Percentiles rank a stretch among this genome's conserved stretches.
These are phyloP conservation scores for Onychorhynchus coronatus DNA, from an alignment of 2,113 vertebrate species.

Conservation along the genomic window DNA sequence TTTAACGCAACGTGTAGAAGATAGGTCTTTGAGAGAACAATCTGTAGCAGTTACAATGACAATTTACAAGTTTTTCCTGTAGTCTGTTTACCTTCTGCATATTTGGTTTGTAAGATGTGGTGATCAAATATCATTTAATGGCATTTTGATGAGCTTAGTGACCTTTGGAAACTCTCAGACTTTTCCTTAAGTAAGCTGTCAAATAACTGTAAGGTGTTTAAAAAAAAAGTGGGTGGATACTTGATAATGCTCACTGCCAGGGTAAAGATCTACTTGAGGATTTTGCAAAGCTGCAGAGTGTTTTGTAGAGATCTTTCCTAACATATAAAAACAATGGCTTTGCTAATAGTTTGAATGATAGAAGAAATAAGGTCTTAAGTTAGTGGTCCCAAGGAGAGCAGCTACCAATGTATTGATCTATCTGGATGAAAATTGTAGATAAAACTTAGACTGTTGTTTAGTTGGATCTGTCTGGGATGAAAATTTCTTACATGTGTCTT, in stretches of 20 bases:
- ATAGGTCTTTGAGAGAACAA: background rate
- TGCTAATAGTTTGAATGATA: background rate
- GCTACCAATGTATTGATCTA: background rate
- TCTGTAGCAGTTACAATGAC: background rate
- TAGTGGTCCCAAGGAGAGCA: background rate
- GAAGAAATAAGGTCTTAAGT: background rate
- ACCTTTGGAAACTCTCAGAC: background rate
- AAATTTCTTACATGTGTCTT: background rate
- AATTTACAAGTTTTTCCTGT: background rate
- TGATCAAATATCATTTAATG: background rate
- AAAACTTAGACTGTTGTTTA: background rate
- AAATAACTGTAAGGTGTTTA: background rate
- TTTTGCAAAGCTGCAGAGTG: background rate
- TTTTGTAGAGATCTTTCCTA: background rate
- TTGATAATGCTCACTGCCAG: background rate
- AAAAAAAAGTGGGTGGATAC: background rate
- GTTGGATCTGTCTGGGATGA: accelerated
- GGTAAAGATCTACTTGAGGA: background rate
- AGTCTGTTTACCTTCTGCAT: background rate
- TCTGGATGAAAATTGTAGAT: background rate
- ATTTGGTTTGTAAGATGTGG: background rate
- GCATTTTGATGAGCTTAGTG: background rate
- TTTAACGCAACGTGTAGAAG: background rate
- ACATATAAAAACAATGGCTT: background rate
- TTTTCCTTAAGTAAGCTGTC: background rate